Base-by-base conservation (phyloP, 1,140 invertebrate genomes). In the Drosophila ohnishii region DNA sequence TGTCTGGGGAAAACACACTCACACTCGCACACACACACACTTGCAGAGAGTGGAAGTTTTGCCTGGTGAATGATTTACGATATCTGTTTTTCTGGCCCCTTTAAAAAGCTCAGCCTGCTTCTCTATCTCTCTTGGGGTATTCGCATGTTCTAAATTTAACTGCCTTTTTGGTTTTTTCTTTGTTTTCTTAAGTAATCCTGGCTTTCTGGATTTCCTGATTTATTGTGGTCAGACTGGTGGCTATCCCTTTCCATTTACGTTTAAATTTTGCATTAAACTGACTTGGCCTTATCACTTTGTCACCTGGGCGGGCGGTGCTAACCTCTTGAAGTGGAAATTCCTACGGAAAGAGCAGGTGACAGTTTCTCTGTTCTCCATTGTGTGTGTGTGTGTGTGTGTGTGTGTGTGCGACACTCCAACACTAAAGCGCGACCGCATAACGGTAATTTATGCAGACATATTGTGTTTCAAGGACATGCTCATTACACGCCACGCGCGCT, bases 391-490 rank as follows among this genome's bases (percentile, higher is more conserved):
- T 16, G 35, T 55, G 67, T 50, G 45, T 14, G 22, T 22, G 42
- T 47, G 48, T 50, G 47, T 50, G 28, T 28, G 59, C 50, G 50
- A 25, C 34, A 57, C 51, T 44, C 47, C 45, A 74, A 51, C 51
- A 50, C 69, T 74, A 74, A 63, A 56, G 69, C 58, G 71, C 40
- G 34, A 47, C 71, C 47, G 67, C 69, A 75, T 76, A 67, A 67
- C 39, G 65, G 79, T 87, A 80, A 87, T 88, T 87, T 87, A 87
- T 87, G 71, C 83, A 66, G 80, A 78, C 84, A 83, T 87, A 87
- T 88, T 87, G 84, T 88, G 65, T 87, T 87, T 87, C 83, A 87
- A 87, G 84, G 83, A 83, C 84, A 88, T 80, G 61, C 84, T 88
- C 84, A 87, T 87, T 87, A 87, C 79, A 83, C 84, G 79, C 79